Conservation (phyloP, 2,797 vertebrate species). For the Notamacropus eugenii region DNA sequence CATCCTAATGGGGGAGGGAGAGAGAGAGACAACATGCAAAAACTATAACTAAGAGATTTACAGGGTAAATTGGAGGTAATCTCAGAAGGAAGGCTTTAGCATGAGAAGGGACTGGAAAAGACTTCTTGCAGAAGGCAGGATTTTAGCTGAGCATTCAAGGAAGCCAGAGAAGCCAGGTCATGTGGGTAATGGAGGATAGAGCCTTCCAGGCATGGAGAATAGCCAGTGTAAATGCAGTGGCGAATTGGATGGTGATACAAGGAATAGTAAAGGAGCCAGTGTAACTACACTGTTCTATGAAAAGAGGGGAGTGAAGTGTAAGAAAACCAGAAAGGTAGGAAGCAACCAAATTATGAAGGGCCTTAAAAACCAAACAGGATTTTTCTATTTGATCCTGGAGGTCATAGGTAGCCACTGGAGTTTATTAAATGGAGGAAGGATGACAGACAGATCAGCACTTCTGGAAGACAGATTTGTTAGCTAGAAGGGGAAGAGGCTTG, state of each 20-base stretch:
- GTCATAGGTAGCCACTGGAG: background rate
- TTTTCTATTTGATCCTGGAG: background rate
- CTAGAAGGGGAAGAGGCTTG: background rate
- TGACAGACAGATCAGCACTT: background rate
- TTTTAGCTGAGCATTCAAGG: background rate
- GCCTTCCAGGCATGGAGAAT: background rate
- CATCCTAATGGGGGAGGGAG: background rate
- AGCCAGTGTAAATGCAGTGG: background rate
- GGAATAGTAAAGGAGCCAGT: background rate
- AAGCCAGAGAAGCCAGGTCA: background rate
- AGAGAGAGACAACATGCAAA: background rate
- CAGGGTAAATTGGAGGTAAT: background rate
- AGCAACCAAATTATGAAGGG: background rate
- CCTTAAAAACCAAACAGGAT: background rate
- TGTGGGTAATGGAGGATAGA: background rate
- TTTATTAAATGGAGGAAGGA: background rate
- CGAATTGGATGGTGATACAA: background rate
- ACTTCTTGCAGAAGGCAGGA: background rate
- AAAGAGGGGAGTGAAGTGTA: background rate
- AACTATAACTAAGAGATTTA: background rate
- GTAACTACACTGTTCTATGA: background rate
- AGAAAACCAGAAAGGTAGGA: background rate
- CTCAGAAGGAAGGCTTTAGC: background rate
- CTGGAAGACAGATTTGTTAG: background rate
- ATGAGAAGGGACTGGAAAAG: background rate